These are phyloP conservation scores for Drosophila lini DNA, from an alignment of 1,140 invertebrate species.

Conservation along the genomic window DNA sequence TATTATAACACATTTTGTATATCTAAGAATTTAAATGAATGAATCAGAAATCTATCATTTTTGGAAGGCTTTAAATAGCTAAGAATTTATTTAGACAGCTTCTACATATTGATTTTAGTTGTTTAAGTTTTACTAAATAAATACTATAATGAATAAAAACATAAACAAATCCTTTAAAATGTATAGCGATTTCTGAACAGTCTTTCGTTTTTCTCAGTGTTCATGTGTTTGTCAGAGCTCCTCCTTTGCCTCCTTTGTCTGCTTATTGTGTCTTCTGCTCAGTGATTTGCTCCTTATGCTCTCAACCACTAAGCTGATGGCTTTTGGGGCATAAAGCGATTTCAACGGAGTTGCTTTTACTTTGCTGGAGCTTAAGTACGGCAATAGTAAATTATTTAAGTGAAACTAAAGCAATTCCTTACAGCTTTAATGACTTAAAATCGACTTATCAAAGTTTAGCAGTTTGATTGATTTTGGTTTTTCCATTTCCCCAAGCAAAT, in stretches of 20 bases:
- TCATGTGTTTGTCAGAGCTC: neutral
- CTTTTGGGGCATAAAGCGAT: slow-evolving; percentile 39
- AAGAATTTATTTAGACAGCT: no score
- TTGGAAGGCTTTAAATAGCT: no score
- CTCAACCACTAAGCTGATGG: slow-evolving; percentile 58
- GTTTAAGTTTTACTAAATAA: no score
- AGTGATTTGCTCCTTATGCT: slow-evolving; percentile 58
- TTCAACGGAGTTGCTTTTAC: slow-evolving; percentile 13
- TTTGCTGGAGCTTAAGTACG: slow-evolving; percentile 17
- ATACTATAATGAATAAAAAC: no score
- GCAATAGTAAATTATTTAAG: slow-evolving; percentile 24
- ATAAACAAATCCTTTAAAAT: neutral
- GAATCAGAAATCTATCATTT: no score
- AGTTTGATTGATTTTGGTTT: slow-evolving; percentile 27
- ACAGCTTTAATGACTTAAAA: slow-evolving; percentile 6
- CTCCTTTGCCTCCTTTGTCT: slow-evolving; percentile 2
- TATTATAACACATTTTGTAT: neutral
- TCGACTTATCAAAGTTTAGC: slow-evolving; percentile 3
- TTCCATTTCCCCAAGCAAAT: slow-evolving; percentile 19
- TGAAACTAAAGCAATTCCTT: neutral
- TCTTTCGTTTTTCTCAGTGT: slow-evolving; percentile 7
- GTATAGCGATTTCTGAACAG: rapidly evolving
- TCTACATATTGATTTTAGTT: no score
- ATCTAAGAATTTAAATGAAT: no score
- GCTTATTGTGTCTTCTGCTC: slow-evolving; percentile 44